Evolutionary conservation across 1,140 invertebrate species (phyloP).

Genomic region (Drosophila asahinai): DNA sequence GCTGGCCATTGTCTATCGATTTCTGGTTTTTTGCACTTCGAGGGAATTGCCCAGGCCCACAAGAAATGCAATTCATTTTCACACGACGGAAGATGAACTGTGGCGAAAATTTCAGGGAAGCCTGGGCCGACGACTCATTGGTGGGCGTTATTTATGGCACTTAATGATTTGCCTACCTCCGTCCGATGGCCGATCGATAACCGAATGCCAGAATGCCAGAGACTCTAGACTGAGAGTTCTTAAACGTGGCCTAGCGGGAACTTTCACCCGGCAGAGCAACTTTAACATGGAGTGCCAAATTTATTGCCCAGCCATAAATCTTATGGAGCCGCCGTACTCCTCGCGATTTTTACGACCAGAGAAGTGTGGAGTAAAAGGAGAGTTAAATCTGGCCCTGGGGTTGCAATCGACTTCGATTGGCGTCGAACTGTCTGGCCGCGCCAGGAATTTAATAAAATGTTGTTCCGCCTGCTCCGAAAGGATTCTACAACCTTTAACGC

Average conservation of each 20-base stretch:
- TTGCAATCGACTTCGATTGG: slow-evolving; percentile 53
- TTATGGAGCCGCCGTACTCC: slow-evolving; percentile 6
- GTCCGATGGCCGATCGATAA: slow-evolving; percentile 44
- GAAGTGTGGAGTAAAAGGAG: not conserved
- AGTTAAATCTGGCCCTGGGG: slow-evolving; percentile 33
- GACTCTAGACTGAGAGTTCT: not conserved
- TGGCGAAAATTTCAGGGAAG: slow-evolving; percentile 48
- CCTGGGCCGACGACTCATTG: slow-evolving; percentile 22
- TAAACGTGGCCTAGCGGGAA: slow-evolving; percentile 11
- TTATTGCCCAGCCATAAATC: slow-evolving; percentile 54
- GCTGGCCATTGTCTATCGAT: slow-evolving; percentile 72
- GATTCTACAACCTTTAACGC: slow-evolving; percentile 33
- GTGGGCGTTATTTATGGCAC: slow-evolving; percentile 71
- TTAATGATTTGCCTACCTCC: slow-evolving; percentile 55
- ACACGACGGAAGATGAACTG: slow-evolving; percentile 60
- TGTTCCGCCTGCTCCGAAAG: slow-evolving; percentile 19
- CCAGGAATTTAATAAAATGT: slow-evolving; percentile 52
- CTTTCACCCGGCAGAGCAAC: slow-evolving; percentile 42
- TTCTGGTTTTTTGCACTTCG: slow-evolving; percentile 73
- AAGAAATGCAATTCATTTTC: slow-evolving; percentile 75
- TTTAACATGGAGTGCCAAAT: slow-evolving; percentile 39
- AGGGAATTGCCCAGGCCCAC: slow-evolving; percentile 57
- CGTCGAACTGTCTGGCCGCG: slow-evolving; percentile 61
- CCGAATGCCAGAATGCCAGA: slow-evolving; percentile 29
- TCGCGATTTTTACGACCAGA: slow-evolving; percentile 42